Percentiles rank a stretch among this genome's conserved stretches.
Conservation (phyloP, 2,888 invertebrate genomes). For the Hedychridium roseum region DNA sequence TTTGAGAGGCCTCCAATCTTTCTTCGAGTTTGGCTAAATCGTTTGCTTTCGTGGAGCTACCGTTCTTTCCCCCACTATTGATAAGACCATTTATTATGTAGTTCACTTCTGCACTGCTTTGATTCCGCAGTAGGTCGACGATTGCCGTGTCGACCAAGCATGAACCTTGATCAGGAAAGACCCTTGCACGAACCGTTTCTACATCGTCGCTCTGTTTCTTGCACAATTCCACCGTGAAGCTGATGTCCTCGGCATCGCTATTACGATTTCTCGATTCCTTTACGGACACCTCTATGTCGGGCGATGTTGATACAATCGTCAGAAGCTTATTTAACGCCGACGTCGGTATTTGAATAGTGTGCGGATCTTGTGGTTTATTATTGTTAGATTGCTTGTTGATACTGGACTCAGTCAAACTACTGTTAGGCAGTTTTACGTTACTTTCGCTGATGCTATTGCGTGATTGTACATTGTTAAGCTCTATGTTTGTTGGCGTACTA, state of each 20-base stretch:
- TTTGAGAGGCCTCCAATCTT: slow-evolving; percentile 44
- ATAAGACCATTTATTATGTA: slow-evolving; percentile 54
- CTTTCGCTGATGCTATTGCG: slow-evolving; percentile 20
- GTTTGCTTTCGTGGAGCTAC: slow-evolving; percentile 36
- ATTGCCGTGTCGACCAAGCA: slow-evolving; percentile 58
- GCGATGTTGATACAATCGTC: slow-evolving; percentile 52
- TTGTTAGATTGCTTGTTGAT: slow-evolving; percentile 15
- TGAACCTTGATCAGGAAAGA: slow-evolving; percentile 60
- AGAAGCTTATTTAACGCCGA: slow-evolving; percentile 58
- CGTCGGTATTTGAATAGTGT: slow-evolving; percentile 58
- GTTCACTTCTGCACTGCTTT: slow-evolving; percentile 52
- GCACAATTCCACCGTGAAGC: slow-evolving; percentile 57
- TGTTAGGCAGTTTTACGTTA: slow-evolving; percentile 13
- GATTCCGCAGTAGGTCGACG: slow-evolving; percentile 50
- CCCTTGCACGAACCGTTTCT: slow-evolving; percentile 52
- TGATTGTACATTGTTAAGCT: slow-evolving; percentile 14
- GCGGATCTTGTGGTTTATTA: slow-evolving; percentile 26
- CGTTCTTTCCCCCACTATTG: slow-evolving; percentile 39
- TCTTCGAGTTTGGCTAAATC: slow-evolving; percentile 52
- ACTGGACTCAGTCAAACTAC: slow-evolving; percentile 4
- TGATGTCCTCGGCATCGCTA: slow-evolving; percentile 56
- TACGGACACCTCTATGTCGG: slow-evolving; percentile 56
- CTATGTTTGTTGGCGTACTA: slow-evolving; percentile 31
- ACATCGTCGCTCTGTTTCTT: slow-evolving; percentile 46
- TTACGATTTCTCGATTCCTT: slow-evolving; percentile 55